Percentiles rank a stretch among this genome's conserved stretches.
phyloP scores from a whole-genome alignment of 2,888 invertebrate species.

The Holacanthella duospinosa region DNA sequence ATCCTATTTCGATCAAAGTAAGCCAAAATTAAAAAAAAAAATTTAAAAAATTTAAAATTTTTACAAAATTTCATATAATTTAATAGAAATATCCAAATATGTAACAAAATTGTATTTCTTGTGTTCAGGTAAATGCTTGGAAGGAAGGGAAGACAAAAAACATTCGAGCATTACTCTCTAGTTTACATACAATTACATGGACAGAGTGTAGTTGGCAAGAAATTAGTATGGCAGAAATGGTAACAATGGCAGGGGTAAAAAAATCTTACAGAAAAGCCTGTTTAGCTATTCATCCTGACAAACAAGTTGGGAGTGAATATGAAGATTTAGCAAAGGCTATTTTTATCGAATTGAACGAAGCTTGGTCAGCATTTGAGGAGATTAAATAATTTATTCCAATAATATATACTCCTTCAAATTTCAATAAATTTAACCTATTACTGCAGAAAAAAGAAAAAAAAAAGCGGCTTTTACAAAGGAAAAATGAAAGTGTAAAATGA shows the following conservation, averaged over 20 bases:
- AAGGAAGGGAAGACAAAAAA: constrained; percentile 93
- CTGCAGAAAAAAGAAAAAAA: too few relatives aligned
- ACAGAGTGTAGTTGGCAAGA: constrained; percentile 83
- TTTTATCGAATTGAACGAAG: constrained; percentile 98
- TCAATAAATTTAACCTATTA: background rate
- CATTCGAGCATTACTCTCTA: constrained; percentile 86
- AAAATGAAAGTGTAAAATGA: too few relatives aligned
- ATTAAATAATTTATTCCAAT: constrained; percentile 27
- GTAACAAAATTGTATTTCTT: constrained; percentile 8
- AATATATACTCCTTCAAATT: constrained; percentile 32
- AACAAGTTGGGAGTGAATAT: constrained; percentile 88
- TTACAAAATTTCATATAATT: background rate
- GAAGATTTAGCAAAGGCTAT: constrained; percentile 90
- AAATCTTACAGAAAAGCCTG: constrained; percentile 91
- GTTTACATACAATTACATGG: constrained; percentile 88
- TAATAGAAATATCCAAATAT: background rate
- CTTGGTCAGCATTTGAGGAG: constrained; percentile 89
- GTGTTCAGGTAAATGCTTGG: constrained; percentile 55
- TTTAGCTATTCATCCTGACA: constrained; percentile 95
- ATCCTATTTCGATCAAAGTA: constrained; percentile 30
- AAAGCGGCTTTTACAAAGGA: too few relatives aligned
- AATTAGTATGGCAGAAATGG: constrained; percentile 88
- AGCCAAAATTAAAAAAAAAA: background rate
- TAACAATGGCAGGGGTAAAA: constrained; percentile 86
- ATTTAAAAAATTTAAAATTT: too few relatives aligned